Base-by-base conservation (phyloP, 1,140 invertebrate genomes). In the Chironomus striatipennis region DNA sequence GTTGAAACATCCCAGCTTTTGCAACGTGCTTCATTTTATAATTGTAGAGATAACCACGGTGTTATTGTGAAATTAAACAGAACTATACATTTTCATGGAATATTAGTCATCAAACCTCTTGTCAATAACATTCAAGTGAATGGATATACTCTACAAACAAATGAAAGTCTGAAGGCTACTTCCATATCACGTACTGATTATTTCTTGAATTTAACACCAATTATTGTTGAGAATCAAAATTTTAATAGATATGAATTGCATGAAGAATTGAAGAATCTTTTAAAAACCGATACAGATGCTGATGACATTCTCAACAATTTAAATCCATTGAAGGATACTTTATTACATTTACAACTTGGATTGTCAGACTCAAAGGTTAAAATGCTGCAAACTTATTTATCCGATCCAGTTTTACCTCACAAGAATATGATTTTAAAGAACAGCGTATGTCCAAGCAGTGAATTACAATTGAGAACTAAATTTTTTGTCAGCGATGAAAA, bases 111-210 rank as follows among this genome's bases (percentile, higher is more conserved):
- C 7, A 77, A 78, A 65, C 79, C 84, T 0, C 34, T 85, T 7
- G 81, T 81, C 43, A 84, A 84, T 1, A 75, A 77, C 8, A 76
- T 83, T 1, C 78, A 83, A 74, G 77, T 83, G 34, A 84, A 82
- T 42, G 84, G 85, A 4, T 78, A 75, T 67, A n/a, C 74, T 2
- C 75, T 81, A 6, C 72, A 76, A 73, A 3, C 20, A 42, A 76
- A 77, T 47, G 74, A 77, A 75, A 74, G 73, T 18, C 2, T 79
- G 2, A 76, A 83, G 73, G 76, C 86, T 24, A 87, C 84, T 78
- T 87, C 86, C 17, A 70, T 70, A 5, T 84, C 86, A 0, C 82
- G 81, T 77, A 83, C 84, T n/a, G 79, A 82, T 15, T 83, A 83
- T 77, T 80, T 81, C n/a, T 76, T 87, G 4, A 78, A 76, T 65